Base-by-base conservation (phyloP, 2,113 vertebrate genomes). In the Anseranas semipalmata region DNA sequence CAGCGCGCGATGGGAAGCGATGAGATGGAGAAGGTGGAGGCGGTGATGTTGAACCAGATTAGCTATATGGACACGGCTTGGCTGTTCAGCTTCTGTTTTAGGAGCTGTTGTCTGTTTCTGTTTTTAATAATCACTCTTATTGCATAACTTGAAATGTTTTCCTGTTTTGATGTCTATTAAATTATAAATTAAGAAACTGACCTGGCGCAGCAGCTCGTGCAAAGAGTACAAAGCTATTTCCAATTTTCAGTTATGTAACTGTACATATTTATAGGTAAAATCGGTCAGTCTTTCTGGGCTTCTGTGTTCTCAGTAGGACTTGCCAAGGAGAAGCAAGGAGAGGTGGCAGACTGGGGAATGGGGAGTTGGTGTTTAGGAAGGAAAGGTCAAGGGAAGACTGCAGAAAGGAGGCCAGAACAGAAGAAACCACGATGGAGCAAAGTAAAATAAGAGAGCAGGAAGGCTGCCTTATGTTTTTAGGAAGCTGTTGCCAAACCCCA, bases 111-210 rank as follows among this genome's bases (percentile, higher is more conserved):
- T 15, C 89, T 27, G 82, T 62, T 66, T 37, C 95, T 97, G 87
- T 9, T 96, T 95, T 91, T 90, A 93, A 95, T 96, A 73, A 90
- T 1, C 3, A 3, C 73, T 37, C 46, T 3, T 27, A 16, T 96
- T 96, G 89, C 89, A 25, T 94, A 95, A 95, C 50, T 19, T 66
- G 12, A 77, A 71, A 81, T 71, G 79, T 94, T 96, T 96, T 94
- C 95, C 96, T 90, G 87, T 86, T 97, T 96, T 90, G 89, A 86
- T 90, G 94, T 77, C 96, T 86, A 50, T 95, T 92, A 86, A 89
- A 62, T 75, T 60, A 80, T 70, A 12, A 83, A 93, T 37, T 3
- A 58, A 43, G 90, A 21, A 41, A 11, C 30, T 2, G 28, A 91
- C 85, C 92, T 17, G 43, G 72, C 45, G 76, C 71, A 25, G 59